Evolutionary conservation across 2,113 vertebrate species (phyloP), one percentile per base, ranked within the genome.

Genomic region (Dicerorhinus sumatrensis): DNA sequence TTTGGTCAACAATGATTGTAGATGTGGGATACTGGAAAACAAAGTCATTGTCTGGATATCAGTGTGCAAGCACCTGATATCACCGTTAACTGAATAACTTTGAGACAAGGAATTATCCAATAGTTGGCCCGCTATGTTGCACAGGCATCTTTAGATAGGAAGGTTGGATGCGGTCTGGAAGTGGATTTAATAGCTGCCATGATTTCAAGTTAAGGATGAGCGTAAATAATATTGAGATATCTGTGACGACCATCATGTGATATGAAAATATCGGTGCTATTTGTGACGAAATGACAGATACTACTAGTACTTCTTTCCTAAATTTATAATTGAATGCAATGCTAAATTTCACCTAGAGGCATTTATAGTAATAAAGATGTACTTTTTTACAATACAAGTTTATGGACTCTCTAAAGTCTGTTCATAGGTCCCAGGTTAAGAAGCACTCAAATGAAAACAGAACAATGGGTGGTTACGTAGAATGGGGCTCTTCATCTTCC

Each of bases 221-320:
- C n/a, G 70, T 69, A 80, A 70, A 46, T 31, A 76, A 33, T 60
- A 70, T 85, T 87, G 85, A 96, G 85, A 56, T 69, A 29, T 4
- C 1, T 21, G 70, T 87, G 70, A 84, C 5, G 69, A 69, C 10
- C 0, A 1, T 31, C 56, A 48, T 54, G 18, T 67, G 54, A 80
- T 46, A 60, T 58, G 42, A 94, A 77, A 94, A 36, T 91, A 56
- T 56, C 51, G 81, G 10, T 56, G 33, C 23, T 79, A 20, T 79
- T 79, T 86, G 58, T 83, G 91, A 80, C 62, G 70, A 95, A 94
- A 76, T 96, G 65, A 67, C 58, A 48, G 60, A 23, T 89, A 58
- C 33, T 23, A 23, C 46, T 83, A 77, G 72, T 42, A 48, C 33
- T 56, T 56, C 63, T 60, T 72, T 82, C 36, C 36, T 81, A n/a